A percentile compares a stretch with the other conserved stretches of the same genome.
phyloP scores from a whole-genome alignment of 2,113 vertebrate species.

The Pteruthius melanotis region DNA sequence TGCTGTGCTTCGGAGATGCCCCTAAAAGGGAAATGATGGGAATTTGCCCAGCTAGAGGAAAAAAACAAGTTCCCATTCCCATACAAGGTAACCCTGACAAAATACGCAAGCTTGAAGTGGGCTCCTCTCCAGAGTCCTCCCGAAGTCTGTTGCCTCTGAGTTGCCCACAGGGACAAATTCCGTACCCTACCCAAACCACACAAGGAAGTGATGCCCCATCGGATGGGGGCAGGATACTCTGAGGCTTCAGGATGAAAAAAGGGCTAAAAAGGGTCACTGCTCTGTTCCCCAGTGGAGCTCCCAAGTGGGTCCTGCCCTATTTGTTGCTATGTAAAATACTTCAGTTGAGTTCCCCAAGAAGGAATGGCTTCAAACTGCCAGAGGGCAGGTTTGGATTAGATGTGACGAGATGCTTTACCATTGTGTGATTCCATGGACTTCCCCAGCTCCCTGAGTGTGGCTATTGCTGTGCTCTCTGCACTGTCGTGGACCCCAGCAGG shows the following conservation, averaged over 20 bases:
- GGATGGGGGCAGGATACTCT: neutral
- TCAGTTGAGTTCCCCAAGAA: neutral
- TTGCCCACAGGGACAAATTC: neutral
- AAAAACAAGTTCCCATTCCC: neutral
- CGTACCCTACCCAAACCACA: neutral
- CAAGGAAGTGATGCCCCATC: neutral
- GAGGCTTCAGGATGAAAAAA: neutral
- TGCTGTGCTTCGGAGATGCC: neutral
- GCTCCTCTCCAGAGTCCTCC: neutral
- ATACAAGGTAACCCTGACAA: neutral
- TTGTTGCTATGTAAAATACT: neutral
- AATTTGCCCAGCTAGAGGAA: neutral
- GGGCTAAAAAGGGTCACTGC: neutral
- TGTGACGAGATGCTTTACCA: neutral
- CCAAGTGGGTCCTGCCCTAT: fast-evolving
- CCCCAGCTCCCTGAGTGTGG: neutral
- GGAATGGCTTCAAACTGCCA: neutral
- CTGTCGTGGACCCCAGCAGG: neutral
- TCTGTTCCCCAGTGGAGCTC: neutral
- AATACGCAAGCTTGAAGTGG: neutral
- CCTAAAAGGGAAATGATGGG: neutral
- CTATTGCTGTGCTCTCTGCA: fast-evolving
- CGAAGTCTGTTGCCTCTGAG: neutral
- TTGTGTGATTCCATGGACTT: neutral
- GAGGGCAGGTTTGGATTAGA: neutral